Percentiles rank a stretch among this genome's conserved stretches.
These are phyloP conservation scores for Oenanthe melanoleuca DNA, from an alignment of 2,113 vertebrate species.

Conservation along the genomic window DNA sequence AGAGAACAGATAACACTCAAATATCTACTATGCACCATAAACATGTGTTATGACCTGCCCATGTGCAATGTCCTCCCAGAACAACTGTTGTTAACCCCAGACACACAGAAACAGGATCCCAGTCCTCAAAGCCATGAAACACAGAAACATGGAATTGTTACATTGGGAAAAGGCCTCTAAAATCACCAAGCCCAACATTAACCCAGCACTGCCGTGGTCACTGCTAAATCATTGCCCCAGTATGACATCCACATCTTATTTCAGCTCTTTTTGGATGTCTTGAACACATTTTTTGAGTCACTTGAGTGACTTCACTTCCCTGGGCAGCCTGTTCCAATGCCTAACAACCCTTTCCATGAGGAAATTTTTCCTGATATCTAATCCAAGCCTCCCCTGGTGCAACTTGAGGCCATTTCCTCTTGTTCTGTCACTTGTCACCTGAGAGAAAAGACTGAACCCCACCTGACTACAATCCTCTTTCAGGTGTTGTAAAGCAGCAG, in stretches of 20 bases:
- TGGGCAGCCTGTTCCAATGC: not conserved
- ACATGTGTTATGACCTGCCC: not conserved
- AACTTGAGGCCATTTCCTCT: not conserved
- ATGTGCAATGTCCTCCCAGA: not conserved
- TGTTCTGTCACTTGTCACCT: too few relatives aligned
- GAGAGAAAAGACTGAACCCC: not conserved
- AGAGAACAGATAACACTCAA: not conserved
- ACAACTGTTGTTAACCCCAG: not conserved
- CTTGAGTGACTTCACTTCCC: too few relatives aligned
- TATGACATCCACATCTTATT: accelerated
- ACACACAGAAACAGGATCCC: not conserved
- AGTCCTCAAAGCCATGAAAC: not conserved
- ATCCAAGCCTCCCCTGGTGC: not conserved
- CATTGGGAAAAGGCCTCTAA: not conserved
- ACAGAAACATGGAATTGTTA: not conserved
- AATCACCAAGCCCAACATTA: not conserved
- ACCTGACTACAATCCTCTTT: not conserved
- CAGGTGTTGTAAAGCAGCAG: not conserved
- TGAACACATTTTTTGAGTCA: not conserved
- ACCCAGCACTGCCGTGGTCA: not conserved
- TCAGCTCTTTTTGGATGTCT: not conserved
- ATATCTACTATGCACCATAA: not conserved
- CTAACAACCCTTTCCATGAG: not conserved
- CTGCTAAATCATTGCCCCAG: not conserved
- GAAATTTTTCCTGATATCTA: not conserved